Evolutionary conservation across 2,113 vertebrate genomes (phyloP).

Genomic region (Macrotus californicus): DNA sequence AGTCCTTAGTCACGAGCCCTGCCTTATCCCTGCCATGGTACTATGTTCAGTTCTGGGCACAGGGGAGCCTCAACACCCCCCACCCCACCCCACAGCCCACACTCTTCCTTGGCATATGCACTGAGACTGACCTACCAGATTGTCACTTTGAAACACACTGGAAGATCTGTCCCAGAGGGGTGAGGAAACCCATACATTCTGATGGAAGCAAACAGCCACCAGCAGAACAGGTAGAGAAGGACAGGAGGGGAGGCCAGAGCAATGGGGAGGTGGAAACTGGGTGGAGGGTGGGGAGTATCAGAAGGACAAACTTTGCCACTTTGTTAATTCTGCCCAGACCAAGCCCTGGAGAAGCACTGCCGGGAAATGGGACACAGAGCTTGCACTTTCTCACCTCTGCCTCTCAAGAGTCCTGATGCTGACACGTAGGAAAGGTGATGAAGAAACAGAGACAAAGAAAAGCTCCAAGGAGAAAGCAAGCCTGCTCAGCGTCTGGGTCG

Average conservation of each 20-base stretch:
- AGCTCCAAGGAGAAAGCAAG: not conserved
- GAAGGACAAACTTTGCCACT: not conserved
- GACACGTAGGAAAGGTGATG: not conserved
- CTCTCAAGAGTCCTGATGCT: not conserved
- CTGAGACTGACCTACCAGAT: not conserved
- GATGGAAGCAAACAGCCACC: not conserved
- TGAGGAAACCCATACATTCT: not conserved
- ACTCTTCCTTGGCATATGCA: not conserved
- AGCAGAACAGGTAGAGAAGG: not conserved
- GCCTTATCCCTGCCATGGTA: rapidly evolving
- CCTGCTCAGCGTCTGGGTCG: not conserved
- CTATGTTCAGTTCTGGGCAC: not conserved
- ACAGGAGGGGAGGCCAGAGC: not conserved
- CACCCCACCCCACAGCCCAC: not conserved
- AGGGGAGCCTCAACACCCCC: not conserved
- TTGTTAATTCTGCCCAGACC: not conserved
- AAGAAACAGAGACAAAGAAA: not conserved
- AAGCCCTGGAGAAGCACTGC: not conserved
- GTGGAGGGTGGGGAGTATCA: rapidly evolving
- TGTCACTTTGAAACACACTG: not conserved
- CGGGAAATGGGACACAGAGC: not conserved
- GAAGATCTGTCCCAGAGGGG: not conserved
- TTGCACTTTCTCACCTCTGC: not conserved
- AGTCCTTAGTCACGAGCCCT: not conserved
- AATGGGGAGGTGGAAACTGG: not conserved